Percentiles rank a stretch among this genome's conserved stretches.
phyloP scores from a whole-genome alignment of 2,797 vertebrate species.

The Diceros bicornis region DNA sequence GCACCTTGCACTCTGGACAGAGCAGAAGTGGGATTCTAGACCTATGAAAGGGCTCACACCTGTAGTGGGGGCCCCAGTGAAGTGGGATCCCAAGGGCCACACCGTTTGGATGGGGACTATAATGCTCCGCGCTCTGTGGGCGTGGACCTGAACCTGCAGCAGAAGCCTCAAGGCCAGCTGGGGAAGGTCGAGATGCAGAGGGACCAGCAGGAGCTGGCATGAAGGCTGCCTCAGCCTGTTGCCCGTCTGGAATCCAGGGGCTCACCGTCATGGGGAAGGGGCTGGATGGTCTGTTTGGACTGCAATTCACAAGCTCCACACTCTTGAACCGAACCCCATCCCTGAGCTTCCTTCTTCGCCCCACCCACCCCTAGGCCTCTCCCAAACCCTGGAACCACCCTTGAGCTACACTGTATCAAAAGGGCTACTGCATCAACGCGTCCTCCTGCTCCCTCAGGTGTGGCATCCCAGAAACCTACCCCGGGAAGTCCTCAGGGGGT shows the following conservation, averaged over 20 bases:
- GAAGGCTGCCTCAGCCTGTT: no score
- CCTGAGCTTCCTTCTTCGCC: background rate
- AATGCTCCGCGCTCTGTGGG: accelerated
- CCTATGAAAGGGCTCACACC: background rate
- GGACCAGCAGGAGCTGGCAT: background rate
- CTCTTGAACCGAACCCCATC: background rate
- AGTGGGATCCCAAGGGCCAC: background rate
- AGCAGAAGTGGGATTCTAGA: background rate
- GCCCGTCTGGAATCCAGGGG: background rate
- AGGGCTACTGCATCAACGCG: background rate
- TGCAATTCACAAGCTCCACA: background rate
- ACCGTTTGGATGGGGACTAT: background rate
- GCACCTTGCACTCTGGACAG: accelerated
- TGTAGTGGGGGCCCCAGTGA: accelerated
- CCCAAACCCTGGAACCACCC: background rate
- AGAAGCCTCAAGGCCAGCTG: background rate
- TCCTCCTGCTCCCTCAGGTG: background rate
- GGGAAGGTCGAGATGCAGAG: background rate
- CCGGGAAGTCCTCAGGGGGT: background rate
- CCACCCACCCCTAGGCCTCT: no score
- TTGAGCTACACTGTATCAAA: background rate
- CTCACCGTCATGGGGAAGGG: accelerated
- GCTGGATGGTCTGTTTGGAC: background rate
- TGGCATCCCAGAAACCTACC: background rate
- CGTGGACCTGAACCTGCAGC: background rate